Base-by-base conservation (phyloP, 1,140 invertebrate genomes). In the Drosophila pachea region DNA sequence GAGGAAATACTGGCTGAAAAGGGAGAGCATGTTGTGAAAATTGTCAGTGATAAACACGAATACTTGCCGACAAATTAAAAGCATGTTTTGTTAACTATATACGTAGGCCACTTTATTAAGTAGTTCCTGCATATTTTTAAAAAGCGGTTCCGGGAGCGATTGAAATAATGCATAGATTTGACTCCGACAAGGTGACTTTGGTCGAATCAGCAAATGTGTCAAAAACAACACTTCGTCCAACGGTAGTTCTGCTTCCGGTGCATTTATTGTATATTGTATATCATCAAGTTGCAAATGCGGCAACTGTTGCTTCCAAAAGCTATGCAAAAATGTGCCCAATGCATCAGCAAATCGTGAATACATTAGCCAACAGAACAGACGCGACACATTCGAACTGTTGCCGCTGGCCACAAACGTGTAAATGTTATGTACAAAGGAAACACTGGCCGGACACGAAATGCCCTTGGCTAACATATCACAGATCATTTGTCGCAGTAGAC, bases 1-100 rank as follows among this genome's bases (percentile, higher is more conserved):
- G 96, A 97, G 90, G 93, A 94, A 59, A 94, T 97, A 31, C 91
- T 97, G 73, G 93, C 92, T 42, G 92, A 93, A 63, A 97, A 95
- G 88, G 96, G 96, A n/a, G 95, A 97, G 42, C 68, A 76, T 48
- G 87, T 88, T n/a, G 42, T 65, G 0, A 78, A 70, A 64, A 45
- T 88, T 14, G 43, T 47, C 4, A 42, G 63, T 7, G 81, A 47
- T 6, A 77, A 74, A 38, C 64, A 61, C 32, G 81, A 84, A 50
- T 86, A 81, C 29, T 7, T 84, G 54, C 70, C 74, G 7, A 67
- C 47, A 48, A 33, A 84, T 69, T 36, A 69, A 68, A 45, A 22
- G 63, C 12, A 73, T 63, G 16, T 63, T 72, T 48, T 75, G n/a
- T 68, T 84, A 84, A 50, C 70, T 79, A 29, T 79, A 84, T 31